Percentiles rank a stretch among this genome's conserved stretches.
Conservation (phyloP, 2,113 vertebrate genomes). For the Macquaria australasica region DNA sequence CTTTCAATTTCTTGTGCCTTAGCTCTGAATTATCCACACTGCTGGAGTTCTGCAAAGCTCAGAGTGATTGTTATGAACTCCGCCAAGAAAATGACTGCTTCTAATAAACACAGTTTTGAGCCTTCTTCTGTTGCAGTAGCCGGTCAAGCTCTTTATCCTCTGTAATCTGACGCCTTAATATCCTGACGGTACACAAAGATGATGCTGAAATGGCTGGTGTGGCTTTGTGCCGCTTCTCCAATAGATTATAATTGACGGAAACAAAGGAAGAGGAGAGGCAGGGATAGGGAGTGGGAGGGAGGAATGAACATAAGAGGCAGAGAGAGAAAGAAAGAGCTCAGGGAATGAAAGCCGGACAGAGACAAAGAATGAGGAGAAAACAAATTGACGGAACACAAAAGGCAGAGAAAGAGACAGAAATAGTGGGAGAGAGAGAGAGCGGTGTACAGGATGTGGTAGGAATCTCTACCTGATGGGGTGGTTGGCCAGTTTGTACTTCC, state of each 20-base stretch:
- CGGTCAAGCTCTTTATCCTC: constrained; percentile 16
- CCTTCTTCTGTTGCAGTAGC: background rate
- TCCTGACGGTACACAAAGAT: constrained; percentile 32
- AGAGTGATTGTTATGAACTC: background rate
- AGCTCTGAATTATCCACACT: constrained; percentile 24
- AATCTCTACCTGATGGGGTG: constrained; percentile 48
- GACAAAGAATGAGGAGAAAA: constrained; percentile 35
- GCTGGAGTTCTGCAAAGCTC: constrained; percentile 1
- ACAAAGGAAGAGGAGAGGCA: constrained; percentile 52
- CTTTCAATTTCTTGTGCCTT: constrained; percentile 49
- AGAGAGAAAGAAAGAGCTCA: background rate
- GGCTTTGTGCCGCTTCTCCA: constrained; percentile 55
- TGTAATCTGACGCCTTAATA: constrained; percentile 32
- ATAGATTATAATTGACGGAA: constrained; percentile 59
- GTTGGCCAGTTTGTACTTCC: constrained; percentile 78
- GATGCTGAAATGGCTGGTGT: constrained; percentile 44
- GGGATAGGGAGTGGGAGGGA: constrained; percentile 23
- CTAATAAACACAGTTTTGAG: background rate
- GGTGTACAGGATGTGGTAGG: constrained; percentile 50
- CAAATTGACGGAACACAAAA: constrained; percentile 14
- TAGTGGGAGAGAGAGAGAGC: background rate
- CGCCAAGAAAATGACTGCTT: background rate
- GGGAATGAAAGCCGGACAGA: constrained; percentile 11
- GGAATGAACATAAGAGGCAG: constrained; percentile 22
- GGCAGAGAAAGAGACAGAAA: constrained; percentile 5